Base-by-base conservation (phyloP, 2,797 vertebrate genomes). In the Hirundo rustica region DNA sequence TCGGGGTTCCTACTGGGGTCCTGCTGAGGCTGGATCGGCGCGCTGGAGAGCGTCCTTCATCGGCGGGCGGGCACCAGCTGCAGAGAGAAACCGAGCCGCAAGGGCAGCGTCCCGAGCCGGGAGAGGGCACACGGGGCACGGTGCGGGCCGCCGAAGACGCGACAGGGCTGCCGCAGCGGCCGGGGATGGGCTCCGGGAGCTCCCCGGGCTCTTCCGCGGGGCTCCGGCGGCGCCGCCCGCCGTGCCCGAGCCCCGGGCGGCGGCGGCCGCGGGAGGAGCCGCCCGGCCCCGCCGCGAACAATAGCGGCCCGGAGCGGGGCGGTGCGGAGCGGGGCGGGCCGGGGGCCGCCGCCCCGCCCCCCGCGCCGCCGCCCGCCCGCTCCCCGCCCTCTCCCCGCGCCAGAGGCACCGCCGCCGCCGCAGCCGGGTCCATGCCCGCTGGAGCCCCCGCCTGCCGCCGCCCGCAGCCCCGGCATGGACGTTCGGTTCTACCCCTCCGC, bases 401-500 rank as follows among this genome's bases (percentile, higher is more conserved):
- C 96, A 93, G 88, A 93, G 93, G 93, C 93, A 91, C 93, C 75
- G 93, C 93, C 94, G 96, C 93, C 88, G 91, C 94, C 95, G 96
- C 92, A 91, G 95, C 96, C 97, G 97, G 96, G 97, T 97, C 97
- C 97, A 94, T 96, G 97, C 97, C 97, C 96, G 96, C 97, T 97
- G 96, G 96, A 97, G 96, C 97, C 97, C 95, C 97, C 96, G 80
- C 92, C 88, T 88, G 95, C 96, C 88, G 95, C 92, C 93, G 95
- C 95, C 92, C 94, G 86, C 94, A 92, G 93, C 97, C 97, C 96
- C 97, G 98, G 97, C 98, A 99, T 99, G 99, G 99, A 99, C 99
- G 99, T 99, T 98, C 98, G 99, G 98, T 99, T 99, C 98, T 99
- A 99, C 98, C 98, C 99, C 97, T 98, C 98, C 98, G 98, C 99